Base-by-base conservation (phyloP, 1,140 invertebrate species). In the Prorops nasuta region DNA sequence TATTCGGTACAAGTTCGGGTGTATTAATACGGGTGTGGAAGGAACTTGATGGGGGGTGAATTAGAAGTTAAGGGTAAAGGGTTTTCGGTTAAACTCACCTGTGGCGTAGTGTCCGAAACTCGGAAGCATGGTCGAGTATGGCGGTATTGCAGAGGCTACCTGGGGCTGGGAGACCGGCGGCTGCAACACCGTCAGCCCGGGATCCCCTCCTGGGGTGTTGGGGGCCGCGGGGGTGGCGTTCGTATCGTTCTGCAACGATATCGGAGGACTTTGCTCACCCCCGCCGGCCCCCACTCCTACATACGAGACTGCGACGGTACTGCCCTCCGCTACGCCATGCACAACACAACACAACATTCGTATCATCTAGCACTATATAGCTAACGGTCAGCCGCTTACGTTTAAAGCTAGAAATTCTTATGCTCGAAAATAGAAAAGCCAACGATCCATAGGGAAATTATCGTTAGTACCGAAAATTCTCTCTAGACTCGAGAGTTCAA, bases 31-130 rank as follows among this genome's bases (percentile, higher is more conserved):
- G n/a, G n/a, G n/a, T n/a, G n/a, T n/a, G n/a, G n/a, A n/a, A n/a
- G n/a, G n/a, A n/a, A n/a, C n/a, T n/a, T n/a, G n/a, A n/a, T n/a
- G n/a, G n/a, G n/a, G n/a, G n/a, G n/a, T n/a, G n/a, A n/a, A n/a
- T n/a, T n/a, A n/a, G n/a, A n/a, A n/a, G n/a, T n/a, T n/a, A n/a
- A n/a, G n/a, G n/a, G n/a, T n/a, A n/a, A n/a, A n/a, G n/a, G 24
- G 4, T 28, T 28, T 4, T 10, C 24, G 40, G 38, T 22, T 46
- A 28, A 69, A 83, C 81, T 81, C 80, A 86, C 86, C 86, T 82
- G 86, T 79, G 28, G 84, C 78, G 68, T 87, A 88, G 52, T 84
- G 83, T 68, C 84, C 83, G 69, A 88, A 87, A 80, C 84, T 86
- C 38, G 85, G 85, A 51, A 88, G 78, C 80, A 86, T 84, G 49